A percentile compares a stretch with the other conserved stretches of the same genome.
Conservation (phyloP, 2,113 vertebrate genomes). For the Poeciliopsis retropinna region DNA sequence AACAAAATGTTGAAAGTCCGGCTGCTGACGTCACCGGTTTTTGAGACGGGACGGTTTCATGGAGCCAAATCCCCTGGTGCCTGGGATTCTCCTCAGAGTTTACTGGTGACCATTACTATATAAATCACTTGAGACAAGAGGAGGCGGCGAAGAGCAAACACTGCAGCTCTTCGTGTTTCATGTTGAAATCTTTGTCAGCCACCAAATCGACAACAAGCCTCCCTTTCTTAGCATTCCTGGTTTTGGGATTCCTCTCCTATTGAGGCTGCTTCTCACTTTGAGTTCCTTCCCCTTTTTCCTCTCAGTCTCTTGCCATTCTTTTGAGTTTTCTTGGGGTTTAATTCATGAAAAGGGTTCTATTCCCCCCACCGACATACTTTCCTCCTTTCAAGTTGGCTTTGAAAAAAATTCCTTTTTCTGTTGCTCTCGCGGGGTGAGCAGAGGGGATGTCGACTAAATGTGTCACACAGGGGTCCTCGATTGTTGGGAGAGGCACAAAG, state of each 20-base stretch:
- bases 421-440: conserved; percentile 18
- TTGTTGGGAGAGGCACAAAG: conserved; percentile 19
- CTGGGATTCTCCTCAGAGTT: conserved; percentile 8
- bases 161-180: conserved; percentile 32
- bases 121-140: conserved; percentile 22
- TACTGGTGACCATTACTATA: conserved; percentile 24
- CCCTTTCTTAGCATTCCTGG: conserved; percentile 35
- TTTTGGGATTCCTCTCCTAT: conserved; percentile 22
- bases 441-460: conserved; percentile 42
- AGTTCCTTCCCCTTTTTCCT: conserved; percentile 15
- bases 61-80: conserved; percentile 3
- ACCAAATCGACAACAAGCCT: conserved; percentile 35
- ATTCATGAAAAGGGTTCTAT: conserved; percentile 23
- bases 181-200: conserved; percentile 38
- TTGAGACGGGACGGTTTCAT: conserved; percentile 10
- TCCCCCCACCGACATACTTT: conserved; percentile 19
- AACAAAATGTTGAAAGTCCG: not conserved
- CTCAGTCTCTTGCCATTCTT: not conserved
- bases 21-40: not conserved
- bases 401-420: conserved; percentile 7
- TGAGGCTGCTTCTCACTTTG: conserved; percentile 27
- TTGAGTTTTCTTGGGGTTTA: conserved; percentile 21
- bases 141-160: conserved; percentile 6
- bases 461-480: conserved; percentile 46
- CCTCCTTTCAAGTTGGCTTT: conserved; percentile 8